Conservation (phyloP, 1,140 invertebrate species). For the Gonioctena quinquepunctata region DNA sequence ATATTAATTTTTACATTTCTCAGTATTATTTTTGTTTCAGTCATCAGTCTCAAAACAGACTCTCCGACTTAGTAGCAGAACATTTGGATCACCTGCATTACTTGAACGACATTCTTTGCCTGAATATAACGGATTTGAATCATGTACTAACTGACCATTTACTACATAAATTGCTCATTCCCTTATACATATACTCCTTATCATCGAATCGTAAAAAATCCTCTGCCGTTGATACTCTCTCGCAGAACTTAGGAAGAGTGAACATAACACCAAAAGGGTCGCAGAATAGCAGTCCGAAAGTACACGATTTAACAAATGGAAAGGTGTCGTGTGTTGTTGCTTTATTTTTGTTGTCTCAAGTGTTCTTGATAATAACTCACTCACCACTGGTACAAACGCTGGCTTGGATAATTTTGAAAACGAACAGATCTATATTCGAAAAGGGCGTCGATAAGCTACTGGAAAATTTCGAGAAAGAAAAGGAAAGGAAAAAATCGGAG, state of each 20-base stretch:
- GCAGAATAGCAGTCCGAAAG: constrained; percentile 15
- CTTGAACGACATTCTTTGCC: constrained; percentile 92
- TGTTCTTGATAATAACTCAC: constrained; percentile 93
- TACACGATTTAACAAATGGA: constrained; percentile 38
- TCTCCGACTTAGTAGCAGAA: constrained; percentile 94
- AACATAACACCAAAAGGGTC: constrained; percentile 47
- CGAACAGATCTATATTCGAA: constrained; percentile 71
- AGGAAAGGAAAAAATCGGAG: constrained; percentile 28
- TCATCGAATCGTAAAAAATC: constrained; percentile 53
- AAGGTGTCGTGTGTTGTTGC: constrained; percentile 83
- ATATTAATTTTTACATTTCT: too few relatives aligned
- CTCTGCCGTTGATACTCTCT: constrained; percentile 60
- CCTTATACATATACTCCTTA: constrained; percentile 92
- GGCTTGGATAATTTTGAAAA: constrained; percentile 86
- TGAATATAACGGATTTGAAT: constrained; percentile 92
- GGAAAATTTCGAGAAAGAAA: constrained; percentile 53
- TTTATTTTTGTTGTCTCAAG: constrained; percentile 91
- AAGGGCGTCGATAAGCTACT: constrained; percentile 62
- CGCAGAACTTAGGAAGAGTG: constrained; percentile 54
- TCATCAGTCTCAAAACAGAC: constrained; percentile 87
- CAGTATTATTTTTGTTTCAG: constrained; percentile 61
- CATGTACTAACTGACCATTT: constrained; percentile 95
- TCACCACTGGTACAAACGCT: constrained; percentile 85
- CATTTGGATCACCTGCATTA: constrained; percentile 98
- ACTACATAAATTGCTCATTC: constrained; percentile 89